phyloP scores from a whole-genome alignment of 2,888 invertebrate genomes.

The Lottia scabra region DNA sequence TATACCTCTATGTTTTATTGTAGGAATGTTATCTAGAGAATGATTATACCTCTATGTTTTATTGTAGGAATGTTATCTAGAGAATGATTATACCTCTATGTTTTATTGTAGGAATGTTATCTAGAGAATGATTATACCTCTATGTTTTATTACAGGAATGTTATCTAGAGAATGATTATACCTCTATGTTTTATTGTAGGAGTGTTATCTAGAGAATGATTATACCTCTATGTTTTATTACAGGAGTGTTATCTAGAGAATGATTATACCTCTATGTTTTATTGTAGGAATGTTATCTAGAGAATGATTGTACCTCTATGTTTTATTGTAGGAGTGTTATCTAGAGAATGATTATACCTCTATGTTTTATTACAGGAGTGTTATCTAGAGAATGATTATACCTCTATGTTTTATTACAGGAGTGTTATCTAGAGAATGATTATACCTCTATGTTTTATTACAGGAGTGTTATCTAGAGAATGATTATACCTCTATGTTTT shows the following conservation, averaged over 20 bases:
- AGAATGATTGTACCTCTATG: conserved; percentile 89
- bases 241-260: conserved; percentile 89
- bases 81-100: conserved; percentile 89
- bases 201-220: conserved; percentile 90
- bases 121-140: conserved; percentile 91
- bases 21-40: conserved; percentile 89
- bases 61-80: too few relatives aligned
- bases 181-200: conserved; percentile 86
- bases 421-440: conserved; percentile 90
- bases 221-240: conserved; percentile 87
- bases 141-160: conserved; percentile 86
- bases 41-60: conserved; percentile 88
- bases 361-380: conserved; percentile 86
- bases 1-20: conserved; percentile 87
- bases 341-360: conserved; percentile 91
- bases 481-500: conserved; percentile 88
- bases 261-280: conserved; percentile 88
- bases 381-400: conserved; percentile 90
- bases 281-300: too few relatives aligned
- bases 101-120: too few relatives aligned
- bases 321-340: too few relatives aligned
- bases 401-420: conserved; percentile 86
- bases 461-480: conserved; percentile 89
- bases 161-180: conserved; percentile 90
- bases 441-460: conserved; percentile 87